Conservation (phyloP, 1,140 invertebrate species). For the Drosophila subpulchrella region DNA sequence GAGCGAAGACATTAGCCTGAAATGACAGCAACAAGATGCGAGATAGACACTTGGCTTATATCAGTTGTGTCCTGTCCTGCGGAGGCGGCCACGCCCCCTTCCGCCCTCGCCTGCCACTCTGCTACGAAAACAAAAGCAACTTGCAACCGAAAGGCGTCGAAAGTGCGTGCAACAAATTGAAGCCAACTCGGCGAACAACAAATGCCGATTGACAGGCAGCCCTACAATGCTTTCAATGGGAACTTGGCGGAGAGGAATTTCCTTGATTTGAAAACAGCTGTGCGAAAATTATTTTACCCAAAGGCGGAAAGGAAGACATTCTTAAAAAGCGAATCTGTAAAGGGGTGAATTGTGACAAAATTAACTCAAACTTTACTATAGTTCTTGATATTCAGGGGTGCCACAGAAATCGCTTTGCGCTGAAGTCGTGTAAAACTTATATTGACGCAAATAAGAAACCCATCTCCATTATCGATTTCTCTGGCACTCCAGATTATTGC, state of each 20-base stretch:
- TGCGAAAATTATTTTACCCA: neutral
- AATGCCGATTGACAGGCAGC: conserved; percentile 61
- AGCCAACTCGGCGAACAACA: conserved; percentile 45
- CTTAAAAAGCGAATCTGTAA: neutral
- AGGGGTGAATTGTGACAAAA: too few species aligned
- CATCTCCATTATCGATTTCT: too few species aligned
- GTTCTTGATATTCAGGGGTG: too few species aligned
- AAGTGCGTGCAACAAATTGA: conserved; percentile 59
- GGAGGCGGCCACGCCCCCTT: neutral
- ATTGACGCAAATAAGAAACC: too few species aligned
- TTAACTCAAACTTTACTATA: too few species aligned
- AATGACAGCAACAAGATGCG: conserved; percentile 80
- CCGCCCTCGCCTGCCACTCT: neutral
- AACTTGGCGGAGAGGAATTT: conserved; percentile 16
- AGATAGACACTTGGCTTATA: conserved; percentile 76
- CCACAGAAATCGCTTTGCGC: neutral
- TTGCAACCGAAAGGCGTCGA: conserved; percentile 46
- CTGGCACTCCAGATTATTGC: too few species aligned
- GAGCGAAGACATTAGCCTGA: conserved; percentile 79
- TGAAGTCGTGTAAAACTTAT: too few species aligned
- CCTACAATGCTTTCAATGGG: conserved; percentile 27
- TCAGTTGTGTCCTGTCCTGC: conserved; percentile 29
- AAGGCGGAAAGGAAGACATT: neutral
- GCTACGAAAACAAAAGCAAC: conserved; percentile 8
- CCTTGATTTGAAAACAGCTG: conserved; percentile 14